Conservation (phyloP, 2,113 vertebrate species). For the Phylloscopus trochiloides region DNA sequence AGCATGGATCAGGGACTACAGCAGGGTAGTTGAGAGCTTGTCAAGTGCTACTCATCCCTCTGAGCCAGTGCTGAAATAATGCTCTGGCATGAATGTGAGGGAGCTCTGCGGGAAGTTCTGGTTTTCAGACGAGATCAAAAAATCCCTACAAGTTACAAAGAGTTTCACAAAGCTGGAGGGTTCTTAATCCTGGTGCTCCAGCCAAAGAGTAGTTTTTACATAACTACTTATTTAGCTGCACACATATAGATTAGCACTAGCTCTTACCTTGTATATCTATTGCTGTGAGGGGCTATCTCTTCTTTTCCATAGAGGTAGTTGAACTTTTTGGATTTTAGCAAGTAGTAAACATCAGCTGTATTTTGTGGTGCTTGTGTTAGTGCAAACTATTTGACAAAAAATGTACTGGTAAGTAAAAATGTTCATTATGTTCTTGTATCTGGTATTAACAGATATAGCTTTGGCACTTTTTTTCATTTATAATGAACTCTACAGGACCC, state of each 20-base stretch:
- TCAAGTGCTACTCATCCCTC: background rate
- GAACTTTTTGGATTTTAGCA: background rate
- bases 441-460: background rate
- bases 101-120: background rate
- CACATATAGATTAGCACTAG: background rate
- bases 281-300: background rate
- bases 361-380: background rate
- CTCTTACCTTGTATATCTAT: background rate
- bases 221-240: background rate
- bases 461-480: background rate
- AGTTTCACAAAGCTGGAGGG: background rate
- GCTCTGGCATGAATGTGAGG: background rate
- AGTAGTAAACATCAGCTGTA: background rate
- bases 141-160: background rate
- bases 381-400: background rate
- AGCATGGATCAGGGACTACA: background rate
- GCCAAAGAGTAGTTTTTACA: background rate
- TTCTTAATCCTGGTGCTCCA: background rate
- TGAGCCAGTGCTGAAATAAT: background rate
- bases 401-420: background rate
- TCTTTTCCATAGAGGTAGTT: background rate
- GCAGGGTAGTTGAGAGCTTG: background rate
- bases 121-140: background rate
- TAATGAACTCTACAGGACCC: background rate
- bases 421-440: background rate